phyloP scores from a whole-genome alignment of 2,113 vertebrate species.

The Tetrao urogallus region DNA sequence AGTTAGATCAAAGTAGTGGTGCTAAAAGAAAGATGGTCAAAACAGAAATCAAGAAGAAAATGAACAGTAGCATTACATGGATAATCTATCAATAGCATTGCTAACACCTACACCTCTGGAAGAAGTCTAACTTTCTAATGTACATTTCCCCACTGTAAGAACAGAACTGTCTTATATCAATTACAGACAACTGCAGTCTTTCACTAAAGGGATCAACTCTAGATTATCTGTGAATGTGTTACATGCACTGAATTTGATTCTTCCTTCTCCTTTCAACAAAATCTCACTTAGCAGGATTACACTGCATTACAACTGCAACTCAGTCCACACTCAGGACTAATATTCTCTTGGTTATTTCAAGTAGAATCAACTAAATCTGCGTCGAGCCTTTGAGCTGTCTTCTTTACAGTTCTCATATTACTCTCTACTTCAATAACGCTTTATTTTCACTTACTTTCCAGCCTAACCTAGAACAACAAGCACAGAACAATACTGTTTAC shows the following conservation, averaged over 20 bases:
- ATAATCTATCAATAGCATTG: background rate
- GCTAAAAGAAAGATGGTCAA: background rate
- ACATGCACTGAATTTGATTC: background rate
- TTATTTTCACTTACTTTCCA: background rate
- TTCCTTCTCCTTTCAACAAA: background rate
- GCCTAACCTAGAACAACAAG: background rate
- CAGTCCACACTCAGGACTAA: background rate
- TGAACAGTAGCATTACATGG: background rate
- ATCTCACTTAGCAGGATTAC: constrained; percentile 36
- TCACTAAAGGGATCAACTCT: constrained; percentile 1
- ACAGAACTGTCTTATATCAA: background rate
- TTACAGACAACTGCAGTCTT: background rate
- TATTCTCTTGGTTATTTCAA: constrained; percentile 15
- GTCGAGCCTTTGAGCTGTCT: background rate
- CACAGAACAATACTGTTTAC: background rate
- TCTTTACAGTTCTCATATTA: background rate
- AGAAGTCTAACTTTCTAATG: background rate
- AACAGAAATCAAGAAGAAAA: background rate
- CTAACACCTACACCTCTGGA: background rate
- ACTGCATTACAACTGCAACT: background rate
- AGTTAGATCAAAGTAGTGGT: background rate
- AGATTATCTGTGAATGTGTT: constrained; percentile 10
- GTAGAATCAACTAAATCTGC: constrained; percentile 35
- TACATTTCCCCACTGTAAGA: background rate
- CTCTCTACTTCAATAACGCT: background rate